Percentiles rank a stretch among this genome's conserved stretches.
Conservation (phyloP, 2,888 invertebrate genomes). For the Achlya flavicornis region DNA sequence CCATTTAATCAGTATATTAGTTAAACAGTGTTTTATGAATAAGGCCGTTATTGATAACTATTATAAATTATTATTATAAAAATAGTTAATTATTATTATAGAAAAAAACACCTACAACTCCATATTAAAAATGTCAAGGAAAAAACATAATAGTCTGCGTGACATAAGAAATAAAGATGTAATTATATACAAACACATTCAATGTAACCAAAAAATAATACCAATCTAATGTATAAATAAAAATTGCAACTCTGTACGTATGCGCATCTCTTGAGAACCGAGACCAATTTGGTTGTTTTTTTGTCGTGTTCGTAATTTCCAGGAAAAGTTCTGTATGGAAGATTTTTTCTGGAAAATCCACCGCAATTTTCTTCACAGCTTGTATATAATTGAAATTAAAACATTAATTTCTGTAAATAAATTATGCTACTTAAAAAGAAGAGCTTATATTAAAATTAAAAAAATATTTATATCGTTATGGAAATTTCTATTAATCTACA, state of each 20-base stretch:
- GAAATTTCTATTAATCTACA: no score
- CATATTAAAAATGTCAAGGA: no score
- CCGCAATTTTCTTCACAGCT: no score
- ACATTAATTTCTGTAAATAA: neutral
- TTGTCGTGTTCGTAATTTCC: no score
- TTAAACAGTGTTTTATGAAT: no score
- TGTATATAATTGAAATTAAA: neutral
- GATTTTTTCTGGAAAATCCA: no score
- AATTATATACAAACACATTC: neutral
- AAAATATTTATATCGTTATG: no score
- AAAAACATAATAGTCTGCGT: neutral
- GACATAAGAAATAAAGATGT: neutral
- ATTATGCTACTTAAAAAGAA: neutral
- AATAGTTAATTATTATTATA: neutral
- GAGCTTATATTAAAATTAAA: neutral
- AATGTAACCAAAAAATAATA: neutral
- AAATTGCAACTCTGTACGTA: neutral
- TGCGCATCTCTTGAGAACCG: no score
- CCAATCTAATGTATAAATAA: neutral
- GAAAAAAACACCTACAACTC: neutral
- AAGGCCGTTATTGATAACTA: no score
- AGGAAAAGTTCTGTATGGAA: no score
- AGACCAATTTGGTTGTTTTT: no score
- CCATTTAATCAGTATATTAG: no score
- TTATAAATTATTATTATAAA: neutral